Percentiles rank a stretch among this genome's conserved stretches.
phyloP scores from a whole-genome alignment of 2,888 invertebrate species.

The Pterostichus niger region DNA sequence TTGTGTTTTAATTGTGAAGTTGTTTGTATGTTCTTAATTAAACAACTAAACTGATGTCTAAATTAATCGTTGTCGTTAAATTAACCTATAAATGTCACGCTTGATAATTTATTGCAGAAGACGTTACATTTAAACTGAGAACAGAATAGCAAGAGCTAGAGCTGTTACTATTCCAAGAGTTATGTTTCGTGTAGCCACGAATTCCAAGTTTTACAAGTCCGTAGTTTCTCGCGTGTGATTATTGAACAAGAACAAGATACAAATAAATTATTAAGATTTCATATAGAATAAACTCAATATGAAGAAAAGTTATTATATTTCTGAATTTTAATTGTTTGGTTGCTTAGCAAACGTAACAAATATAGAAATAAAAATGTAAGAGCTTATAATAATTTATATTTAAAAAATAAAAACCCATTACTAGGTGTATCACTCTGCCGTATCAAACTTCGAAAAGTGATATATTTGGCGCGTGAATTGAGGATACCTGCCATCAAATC shows the following conservation, averaged over 20 bases:
- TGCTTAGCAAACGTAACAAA: too few species aligned
- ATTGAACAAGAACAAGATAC: conserved; percentile 19
- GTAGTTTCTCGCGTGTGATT: conserved; percentile 3
- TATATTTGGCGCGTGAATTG: too few species aligned
- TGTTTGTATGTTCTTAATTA: conserved; percentile 47
- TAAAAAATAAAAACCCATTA: too few species aligned
- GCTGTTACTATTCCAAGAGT: conserved; percentile 35
- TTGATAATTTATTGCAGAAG: conserved; percentile 44
- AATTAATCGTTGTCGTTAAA: conserved; percentile 50
- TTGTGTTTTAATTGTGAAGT: conserved; percentile 45
- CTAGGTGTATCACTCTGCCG: too few species aligned
- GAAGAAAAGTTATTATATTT: too few species aligned
- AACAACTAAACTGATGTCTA: conserved; percentile 52
- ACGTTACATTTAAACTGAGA: conserved; percentile 50
- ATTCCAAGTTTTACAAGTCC: conserved; percentile 42
- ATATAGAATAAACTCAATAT: not conserved
- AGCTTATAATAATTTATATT: too few species aligned
- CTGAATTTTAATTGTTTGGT: too few species aligned
- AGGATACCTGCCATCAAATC: too few species aligned
- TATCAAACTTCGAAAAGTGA: too few species aligned
- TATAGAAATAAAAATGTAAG: too few species aligned
- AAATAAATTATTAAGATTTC: conserved; percentile 13
- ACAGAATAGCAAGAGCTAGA: conserved; percentile 20
- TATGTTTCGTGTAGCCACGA: conserved; percentile 31
- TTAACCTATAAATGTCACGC: conserved; percentile 57